These are phyloP conservation scores for Gorsachius magnificus DNA, from an alignment of 2,797 vertebrate species.

Conservation along the genomic window DNA sequence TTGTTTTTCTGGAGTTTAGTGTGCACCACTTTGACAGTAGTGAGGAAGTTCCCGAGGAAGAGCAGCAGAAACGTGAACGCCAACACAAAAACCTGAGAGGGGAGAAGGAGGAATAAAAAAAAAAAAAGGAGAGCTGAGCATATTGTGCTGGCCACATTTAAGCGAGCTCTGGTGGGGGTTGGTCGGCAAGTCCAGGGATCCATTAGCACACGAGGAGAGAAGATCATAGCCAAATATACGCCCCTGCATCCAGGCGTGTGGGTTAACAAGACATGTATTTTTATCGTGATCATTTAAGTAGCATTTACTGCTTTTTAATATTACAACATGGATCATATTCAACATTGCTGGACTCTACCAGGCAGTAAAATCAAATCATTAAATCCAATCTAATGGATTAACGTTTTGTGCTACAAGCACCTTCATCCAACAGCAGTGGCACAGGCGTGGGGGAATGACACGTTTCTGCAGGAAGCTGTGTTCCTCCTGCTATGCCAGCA, in stretches of 20 bases:
- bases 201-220: background rate
- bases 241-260: background rate
- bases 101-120: background rate
- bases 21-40: constrained; percentile 94
- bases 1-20: constrained; percentile 92
- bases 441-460: rapidly evolving
- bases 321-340: background rate
- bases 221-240: rapidly evolving
- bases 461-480: rapidly evolving
- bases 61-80: constrained; percentile 92
- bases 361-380: background rate
- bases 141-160: background rate
- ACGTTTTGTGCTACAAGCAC: background rate
- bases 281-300: background rate
- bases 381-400: background rate
- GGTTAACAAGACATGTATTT: background rate
- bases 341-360: background rate
- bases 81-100: constrained; percentile 89
- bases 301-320: background rate
- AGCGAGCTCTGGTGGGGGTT: background rate
- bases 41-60: constrained; percentile 97
- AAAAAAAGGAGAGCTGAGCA: background rate
- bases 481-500: background rate
- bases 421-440: background rate
- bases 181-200: background rate